Conservation (phyloP, 2,797 vertebrate genomes). For the Microctenopoma steveboyesi region DNA sequence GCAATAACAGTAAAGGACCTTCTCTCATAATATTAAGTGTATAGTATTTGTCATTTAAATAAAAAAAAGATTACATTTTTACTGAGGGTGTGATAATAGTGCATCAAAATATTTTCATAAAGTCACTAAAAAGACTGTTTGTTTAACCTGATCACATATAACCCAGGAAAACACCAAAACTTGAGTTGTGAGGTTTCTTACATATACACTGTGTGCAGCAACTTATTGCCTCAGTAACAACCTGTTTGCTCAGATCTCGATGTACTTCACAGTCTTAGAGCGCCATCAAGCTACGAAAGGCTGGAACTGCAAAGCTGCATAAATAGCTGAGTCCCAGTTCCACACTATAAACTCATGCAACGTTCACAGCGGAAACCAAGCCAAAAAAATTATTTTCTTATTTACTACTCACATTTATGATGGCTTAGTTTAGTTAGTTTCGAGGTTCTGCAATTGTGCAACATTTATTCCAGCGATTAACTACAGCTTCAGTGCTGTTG, state of each 20-base stretch:
- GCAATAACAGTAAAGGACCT: neutral
- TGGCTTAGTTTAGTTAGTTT: neutral
- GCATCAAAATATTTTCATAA: neutral
- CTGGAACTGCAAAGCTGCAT: conserved; percentile 29
- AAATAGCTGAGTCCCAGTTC: neutral
- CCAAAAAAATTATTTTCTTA: too few relatives aligned
- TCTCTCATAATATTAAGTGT: neutral
- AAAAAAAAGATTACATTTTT: neutral
- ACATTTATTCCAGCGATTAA: conserved; percentile 22
- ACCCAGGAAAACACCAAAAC: neutral
- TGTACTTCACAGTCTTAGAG: conserved; percentile 36
- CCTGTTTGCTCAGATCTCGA: neutral
- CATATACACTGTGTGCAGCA: conserved; percentile 4
- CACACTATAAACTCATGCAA: neutral
- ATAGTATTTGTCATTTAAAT: neutral
- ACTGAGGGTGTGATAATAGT: neutral
- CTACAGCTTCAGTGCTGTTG: conserved; percentile 5
- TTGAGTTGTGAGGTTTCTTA: conserved; percentile 8
- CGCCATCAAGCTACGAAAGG: conserved; percentile 61
- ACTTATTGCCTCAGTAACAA: neutral
- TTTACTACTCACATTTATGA: too few relatives aligned
- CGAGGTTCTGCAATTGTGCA: neutral
- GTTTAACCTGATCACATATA: neutral
- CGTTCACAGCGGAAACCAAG: neutral
- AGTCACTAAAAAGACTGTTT: neutral